Base-by-base conservation (phyloP, 2,797 vertebrate species). In the Eleutherodactylus coqui region DNA sequence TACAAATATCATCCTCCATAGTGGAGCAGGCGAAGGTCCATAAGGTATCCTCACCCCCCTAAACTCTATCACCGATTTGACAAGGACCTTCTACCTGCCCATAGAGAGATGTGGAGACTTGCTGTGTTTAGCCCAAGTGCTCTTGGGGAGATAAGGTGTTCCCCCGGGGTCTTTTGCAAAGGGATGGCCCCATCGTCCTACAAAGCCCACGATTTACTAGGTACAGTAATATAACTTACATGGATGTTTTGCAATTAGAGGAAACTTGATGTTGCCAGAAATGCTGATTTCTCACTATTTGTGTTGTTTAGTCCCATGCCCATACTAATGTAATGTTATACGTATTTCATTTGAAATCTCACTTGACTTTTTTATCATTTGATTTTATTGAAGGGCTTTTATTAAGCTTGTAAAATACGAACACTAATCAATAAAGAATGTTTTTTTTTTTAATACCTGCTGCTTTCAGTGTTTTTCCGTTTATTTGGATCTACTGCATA, bases 371-470 rank as follows among this genome's bases (percentile, higher is more conserved):
- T 81, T 76, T 82, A 77, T 55, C 24, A 47, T 76, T 83, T 87
- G 81, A 64, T 62, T 45, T 87, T 73, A 73, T 79, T 47, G 81
- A 87, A 84, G 81, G 75, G 75, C 75, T 87, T 87, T 86, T 86
- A 86, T 87, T 51, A 82, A 81, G 75, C 32, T n/a, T 87, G 85
- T 87, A 78, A 83, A 78, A 83, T 45, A 79, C 81, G n/a, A n/a
- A 87, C 75, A 27, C 64, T 87, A 83, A 79, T 79, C 75, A 87
- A 87, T 87, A 87, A 87, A 86, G 78, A 83, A 27, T 87, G 85
- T 87, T 87, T 82, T 87, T 87, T 82, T 87, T 55, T 87, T 36
- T 87, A 87, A 78, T 72, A 83, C 14, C n/a, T 16, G 41, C 1
- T 36, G 34, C 21, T 5, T 79, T 79, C 53, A 60, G 1, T 36